These are phyloP conservation scores for Papilio aristodemus DNA, from an alignment of 1,140 invertebrate species.

Conservation along the genomic window DNA sequence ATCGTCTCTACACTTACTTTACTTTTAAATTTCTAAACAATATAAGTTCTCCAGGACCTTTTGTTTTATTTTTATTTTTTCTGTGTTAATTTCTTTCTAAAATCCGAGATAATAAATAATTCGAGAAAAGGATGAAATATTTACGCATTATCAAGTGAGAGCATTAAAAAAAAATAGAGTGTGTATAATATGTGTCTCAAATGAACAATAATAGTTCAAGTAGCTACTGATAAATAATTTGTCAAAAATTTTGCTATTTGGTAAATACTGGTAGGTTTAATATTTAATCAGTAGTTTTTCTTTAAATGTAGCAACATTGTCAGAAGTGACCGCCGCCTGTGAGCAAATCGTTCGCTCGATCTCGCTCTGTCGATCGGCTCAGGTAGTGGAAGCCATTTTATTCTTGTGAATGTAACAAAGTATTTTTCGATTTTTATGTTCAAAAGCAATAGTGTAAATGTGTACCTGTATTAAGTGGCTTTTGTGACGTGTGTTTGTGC, in stretches of 20 bases:
- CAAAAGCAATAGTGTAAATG: conserved; percentile 66
- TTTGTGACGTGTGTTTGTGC: conserved; percentile 72
- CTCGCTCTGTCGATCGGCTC: conserved; percentile 76
- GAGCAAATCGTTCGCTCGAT: conserved; percentile 73
- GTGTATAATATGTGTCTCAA: no score
- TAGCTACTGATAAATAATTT: no score
- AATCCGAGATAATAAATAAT: no score
- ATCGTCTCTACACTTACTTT: no score
- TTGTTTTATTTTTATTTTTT: no score
- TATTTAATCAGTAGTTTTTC: conserved; percentile 46
- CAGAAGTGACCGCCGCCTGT: conserved; percentile 73
- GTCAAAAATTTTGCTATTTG: not conserved
- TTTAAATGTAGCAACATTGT: conserved; percentile 55
- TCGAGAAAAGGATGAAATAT: no score
- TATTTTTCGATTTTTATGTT: conserved; percentile 61
- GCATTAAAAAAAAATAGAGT: no score
- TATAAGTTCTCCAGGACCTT: no score
- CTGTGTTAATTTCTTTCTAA: no score
- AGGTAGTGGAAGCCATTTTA: conserved; percentile 78
- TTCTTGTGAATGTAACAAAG: conserved; percentile 75
- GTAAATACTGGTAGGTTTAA: conserved; percentile 41
- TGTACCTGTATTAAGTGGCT: conserved; percentile 66
- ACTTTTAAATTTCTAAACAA: no score
- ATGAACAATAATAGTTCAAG: no score
- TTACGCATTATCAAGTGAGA: no score